These are phyloP conservation scores for Lasioglossum zephyrum DNA, from an alignment of 2,888 invertebrate genomes.

Conservation along the genomic window DNA sequence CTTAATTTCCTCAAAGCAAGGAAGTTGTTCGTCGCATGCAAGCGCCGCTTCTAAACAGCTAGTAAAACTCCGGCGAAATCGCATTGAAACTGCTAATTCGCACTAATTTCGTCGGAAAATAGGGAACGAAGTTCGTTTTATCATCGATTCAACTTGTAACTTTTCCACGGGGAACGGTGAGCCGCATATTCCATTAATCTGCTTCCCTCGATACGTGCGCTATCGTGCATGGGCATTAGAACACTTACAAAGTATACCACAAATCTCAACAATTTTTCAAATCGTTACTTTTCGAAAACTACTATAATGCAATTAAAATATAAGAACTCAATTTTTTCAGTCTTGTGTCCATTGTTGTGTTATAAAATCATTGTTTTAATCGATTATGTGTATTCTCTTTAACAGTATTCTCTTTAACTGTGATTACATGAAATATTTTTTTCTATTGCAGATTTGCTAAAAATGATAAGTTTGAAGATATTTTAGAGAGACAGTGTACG, in stretches of 20 bases:
- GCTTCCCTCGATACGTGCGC: slow-evolving; percentile 10
- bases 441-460: neutral
- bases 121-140: slow-evolving; percentile 39
- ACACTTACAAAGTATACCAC: neutral
- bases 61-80: slow-evolving; percentile 46
- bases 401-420: neutral
- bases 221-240: neutral
- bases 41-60: slow-evolving; percentile 47
- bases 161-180: slow-evolving; percentile 19
- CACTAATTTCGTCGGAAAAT: slow-evolving; percentile 48
- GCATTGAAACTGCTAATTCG: slow-evolving; percentile 53
- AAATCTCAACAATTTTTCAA: neutral
- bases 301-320: neutral
- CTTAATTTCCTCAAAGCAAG: slow-evolving; percentile 51
- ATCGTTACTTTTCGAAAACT: neutral
- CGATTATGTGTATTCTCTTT: neutral
- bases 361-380: neutral
- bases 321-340: neutral
- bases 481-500: neutral
- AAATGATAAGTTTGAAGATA: neutral
- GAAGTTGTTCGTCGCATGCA: slow-evolving; percentile 59
- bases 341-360: neutral
- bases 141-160: slow-evolving; percentile 42
- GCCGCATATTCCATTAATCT: slow-evolving; percentile 51
- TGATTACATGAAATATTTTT: neutral